These are phyloP conservation scores for Rhadina sibilatrix DNA, from an alignment of 2,113 vertebrate species.

Conservation along the genomic window DNA sequence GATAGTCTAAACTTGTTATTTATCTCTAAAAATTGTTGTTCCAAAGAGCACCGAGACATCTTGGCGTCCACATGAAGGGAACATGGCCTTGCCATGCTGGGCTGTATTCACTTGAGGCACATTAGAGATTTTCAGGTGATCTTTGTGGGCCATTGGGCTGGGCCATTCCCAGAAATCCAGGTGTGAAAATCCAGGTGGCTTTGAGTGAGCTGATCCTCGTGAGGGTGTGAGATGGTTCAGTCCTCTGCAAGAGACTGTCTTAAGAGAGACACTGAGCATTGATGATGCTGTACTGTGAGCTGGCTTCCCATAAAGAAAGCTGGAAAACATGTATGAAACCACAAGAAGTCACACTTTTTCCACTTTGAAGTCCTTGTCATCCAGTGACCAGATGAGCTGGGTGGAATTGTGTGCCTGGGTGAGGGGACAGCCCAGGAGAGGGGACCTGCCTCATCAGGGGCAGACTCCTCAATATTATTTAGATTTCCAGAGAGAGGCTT, in stretches of 20 bases:
- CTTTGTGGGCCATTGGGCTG: not conserved
- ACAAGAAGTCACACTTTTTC: not conserved
- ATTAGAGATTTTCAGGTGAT: not conserved
- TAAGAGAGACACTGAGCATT: not conserved
- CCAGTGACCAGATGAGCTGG: not conserved
- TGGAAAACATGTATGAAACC: not conserved
- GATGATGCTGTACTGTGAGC: not conserved
- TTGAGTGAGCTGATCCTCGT: not conserved
- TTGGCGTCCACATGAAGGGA: not conserved
- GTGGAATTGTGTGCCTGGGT: not conserved
- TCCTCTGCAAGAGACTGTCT: not conserved
- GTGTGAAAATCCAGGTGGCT: rapidly evolving
- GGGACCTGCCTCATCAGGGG: not conserved
- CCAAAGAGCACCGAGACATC: not conserved
- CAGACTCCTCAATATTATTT: not conserved
- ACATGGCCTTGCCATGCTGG: not conserved
- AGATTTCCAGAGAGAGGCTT: not conserved
- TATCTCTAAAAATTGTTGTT: not conserved
- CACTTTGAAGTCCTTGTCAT: not conserved
- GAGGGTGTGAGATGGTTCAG: not conserved
- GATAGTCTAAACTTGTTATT: not conserved
- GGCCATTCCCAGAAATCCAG: not conserved
- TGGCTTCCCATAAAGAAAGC: not conserved
- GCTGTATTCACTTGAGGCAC: not conserved
- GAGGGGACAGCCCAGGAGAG: not conserved